Evolutionary conservation across 2,113 vertebrate genomes (phyloP).

Genomic region (Onychostoma macrolepis): DNA sequence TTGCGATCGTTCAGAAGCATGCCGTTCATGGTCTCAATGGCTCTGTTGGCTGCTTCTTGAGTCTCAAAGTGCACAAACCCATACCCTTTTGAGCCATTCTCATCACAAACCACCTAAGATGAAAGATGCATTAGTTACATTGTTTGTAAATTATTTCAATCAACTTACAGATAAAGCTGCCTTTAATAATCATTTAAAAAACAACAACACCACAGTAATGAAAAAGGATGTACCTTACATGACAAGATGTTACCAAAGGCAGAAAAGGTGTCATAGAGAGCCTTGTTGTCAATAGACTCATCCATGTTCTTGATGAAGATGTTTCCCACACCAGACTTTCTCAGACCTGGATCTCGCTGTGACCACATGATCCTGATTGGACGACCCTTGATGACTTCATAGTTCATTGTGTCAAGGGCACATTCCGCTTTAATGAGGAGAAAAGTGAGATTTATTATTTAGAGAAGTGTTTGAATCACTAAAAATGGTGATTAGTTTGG

Average conservation of each 20-base stretch:
- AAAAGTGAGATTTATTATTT: slow-evolving; percentile 15
- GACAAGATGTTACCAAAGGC: slow-evolving; percentile 97
- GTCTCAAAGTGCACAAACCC: slow-evolving; percentile 99
- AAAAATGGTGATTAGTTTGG: background rate
- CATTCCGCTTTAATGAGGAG: slow-evolving; percentile 83
- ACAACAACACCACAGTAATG: background rate
- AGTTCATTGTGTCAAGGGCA: slow-evolving; percentile 98
- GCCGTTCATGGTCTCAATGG: slow-evolving; percentile 95
- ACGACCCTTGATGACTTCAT: slow-evolving; percentile 93
- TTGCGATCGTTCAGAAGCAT: slow-evolving; percentile 97
- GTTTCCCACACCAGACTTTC: slow-evolving; percentile 95
- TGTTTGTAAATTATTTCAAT: background rate
- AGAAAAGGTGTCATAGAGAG: slow-evolving; percentile 96
- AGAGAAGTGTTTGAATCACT: background rate
- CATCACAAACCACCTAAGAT: slow-evolving; percentile 90
- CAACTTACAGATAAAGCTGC: background rate
- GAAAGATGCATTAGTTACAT: background rate
- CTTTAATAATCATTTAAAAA: background rate
- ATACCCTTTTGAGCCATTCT: slow-evolving; percentile 92
- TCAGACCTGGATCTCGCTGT: slow-evolving; percentile 92
- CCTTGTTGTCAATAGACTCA: slow-evolving; percentile 97
- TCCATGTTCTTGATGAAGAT: slow-evolving; percentile 99
- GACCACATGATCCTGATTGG: slow-evolving; percentile 99
- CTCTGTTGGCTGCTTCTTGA: slow-evolving; percentile 87
- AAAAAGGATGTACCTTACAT: slow-evolving; percentile 84